Percentiles rank a stretch among this genome's conserved stretches.
phyloP scores from a whole-genome alignment of 2,888 invertebrate genomes.

The Smittia sp. region DNA sequence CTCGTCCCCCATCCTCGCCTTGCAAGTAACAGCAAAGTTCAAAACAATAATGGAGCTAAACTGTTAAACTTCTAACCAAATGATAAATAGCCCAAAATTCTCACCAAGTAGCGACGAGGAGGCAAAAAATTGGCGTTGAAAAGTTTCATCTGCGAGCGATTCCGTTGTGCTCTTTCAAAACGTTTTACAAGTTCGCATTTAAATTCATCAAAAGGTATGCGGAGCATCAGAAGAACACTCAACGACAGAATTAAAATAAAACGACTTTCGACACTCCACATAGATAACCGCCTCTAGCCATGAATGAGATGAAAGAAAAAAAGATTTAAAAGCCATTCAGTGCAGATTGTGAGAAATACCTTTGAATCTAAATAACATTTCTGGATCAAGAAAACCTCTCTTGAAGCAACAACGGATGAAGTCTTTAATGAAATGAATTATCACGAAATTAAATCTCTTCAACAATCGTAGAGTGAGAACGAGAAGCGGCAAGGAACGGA shows the following conservation, averaged over 20 bases:
- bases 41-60: neutral
- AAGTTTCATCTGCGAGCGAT: neutral
- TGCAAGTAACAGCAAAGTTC: neutral
- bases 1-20: too few species aligned
- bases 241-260: too few species aligned
- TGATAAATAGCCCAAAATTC: neutral
- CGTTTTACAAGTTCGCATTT: too few species aligned
- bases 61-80: neutral
- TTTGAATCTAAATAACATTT: constrained; percentile 15
- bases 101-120: too few species aligned
- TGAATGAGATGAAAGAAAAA: neutral
- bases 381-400: neutral
- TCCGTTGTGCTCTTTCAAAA: too few species aligned
- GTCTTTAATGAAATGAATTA: constrained; percentile 19
- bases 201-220: too few species aligned
- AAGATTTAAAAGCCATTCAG: neutral
- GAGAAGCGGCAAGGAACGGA: neutral
- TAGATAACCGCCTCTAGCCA: neutral
- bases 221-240: too few species aligned
- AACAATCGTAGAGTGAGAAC: too few species aligned
- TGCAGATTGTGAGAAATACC: neutral
- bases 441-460: constrained; percentile 24
- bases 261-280: too few species aligned
- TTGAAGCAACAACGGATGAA: neutral
- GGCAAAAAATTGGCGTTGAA: neutral